phyloP scores from a whole-genome alignment of 2,888 invertebrate species.

The Myopa testacea region DNA sequence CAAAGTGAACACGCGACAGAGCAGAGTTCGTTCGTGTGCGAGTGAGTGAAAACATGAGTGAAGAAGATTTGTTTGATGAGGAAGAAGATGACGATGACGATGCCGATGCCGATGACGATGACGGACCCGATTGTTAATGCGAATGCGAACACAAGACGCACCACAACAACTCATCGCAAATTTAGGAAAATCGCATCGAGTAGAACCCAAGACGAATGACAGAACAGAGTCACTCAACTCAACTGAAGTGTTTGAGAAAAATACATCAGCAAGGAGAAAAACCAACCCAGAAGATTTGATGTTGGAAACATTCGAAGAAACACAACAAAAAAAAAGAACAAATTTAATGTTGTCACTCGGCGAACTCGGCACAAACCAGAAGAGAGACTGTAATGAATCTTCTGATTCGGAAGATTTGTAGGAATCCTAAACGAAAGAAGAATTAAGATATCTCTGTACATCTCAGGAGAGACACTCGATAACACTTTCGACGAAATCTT shows the following conservation, averaged over 20 bases:
- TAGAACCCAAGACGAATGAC: background rate
- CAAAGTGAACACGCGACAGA: background rate
- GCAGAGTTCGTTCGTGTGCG: background rate
- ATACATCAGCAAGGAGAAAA: background rate
- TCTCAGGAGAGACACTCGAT: too few species aligned
- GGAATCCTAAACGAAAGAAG: too few species aligned
- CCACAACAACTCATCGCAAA: background rate
- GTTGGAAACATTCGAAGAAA: background rate
- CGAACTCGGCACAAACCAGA: background rate
- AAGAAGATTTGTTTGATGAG: slow-evolving; percentile 47
- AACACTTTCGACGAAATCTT: too few species aligned
- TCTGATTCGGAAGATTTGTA: too few species aligned
- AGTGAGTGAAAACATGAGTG: slow-evolving; percentile 16
- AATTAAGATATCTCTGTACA: too few species aligned
- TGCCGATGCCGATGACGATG: slow-evolving; percentile 43
- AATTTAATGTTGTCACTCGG: too few species aligned
- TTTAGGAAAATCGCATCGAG: background rate
- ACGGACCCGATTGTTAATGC: slow-evolving; percentile 3
- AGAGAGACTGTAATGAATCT: too few species aligned
- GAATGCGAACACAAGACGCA: background rate
- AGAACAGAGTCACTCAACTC: background rate
- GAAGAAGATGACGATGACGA: slow-evolving; percentile 47
- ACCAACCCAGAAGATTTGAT: background rate
- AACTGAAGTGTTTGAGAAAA: background rate
- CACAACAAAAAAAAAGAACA: background rate